Conservation (phyloP, 2,888 invertebrate genomes). For the Xestobium rufovillosum region DNA sequence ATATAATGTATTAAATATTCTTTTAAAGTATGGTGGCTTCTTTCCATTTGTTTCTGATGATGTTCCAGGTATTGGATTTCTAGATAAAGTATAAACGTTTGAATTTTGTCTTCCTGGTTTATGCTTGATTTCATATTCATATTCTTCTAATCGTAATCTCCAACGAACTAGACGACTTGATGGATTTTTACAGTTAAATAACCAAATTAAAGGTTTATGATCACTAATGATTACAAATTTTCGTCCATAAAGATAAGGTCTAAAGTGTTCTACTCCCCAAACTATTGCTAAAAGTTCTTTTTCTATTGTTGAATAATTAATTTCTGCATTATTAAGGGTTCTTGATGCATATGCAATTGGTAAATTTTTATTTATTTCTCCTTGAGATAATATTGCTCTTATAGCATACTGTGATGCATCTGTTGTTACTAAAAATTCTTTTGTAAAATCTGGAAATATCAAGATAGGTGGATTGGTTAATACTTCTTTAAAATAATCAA, state of each 20-base stretch:
- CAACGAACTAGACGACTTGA: too few species aligned
- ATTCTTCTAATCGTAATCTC: too few species aligned
- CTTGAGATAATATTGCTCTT: conserved; percentile 28
- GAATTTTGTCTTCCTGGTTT: conserved; percentile 28
- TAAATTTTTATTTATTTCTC: conserved; percentile 22
- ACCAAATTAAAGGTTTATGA: too few species aligned
- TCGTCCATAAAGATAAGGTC: conserved; percentile 31
- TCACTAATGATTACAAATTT: conserved; percentile 32
- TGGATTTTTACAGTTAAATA: too few species aligned
- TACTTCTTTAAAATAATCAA: too few species aligned
- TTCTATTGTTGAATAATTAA: conserved; percentile 32
- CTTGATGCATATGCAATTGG: conserved; percentile 32
- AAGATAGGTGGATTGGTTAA: too few species aligned
- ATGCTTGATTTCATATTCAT: conserved; percentile 31
- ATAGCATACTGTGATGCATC: conserved; percentile 30
- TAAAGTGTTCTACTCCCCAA: conserved; percentile 26
- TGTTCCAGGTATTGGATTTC: too few species aligned
- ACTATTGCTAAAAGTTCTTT: conserved; percentile 32
- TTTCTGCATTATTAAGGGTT: conserved; percentile 28
- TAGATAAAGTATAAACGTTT: conserved; percentile 29
- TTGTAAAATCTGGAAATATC: conserved; percentile 19
- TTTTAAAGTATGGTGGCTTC: too few species aligned
- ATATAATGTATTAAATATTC: too few species aligned
- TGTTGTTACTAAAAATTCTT: conserved; percentile 25
- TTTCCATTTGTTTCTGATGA: too few species aligned